Evolutionary conservation across 2,797 vertebrate genomes (phyloP).

Genomic region (Cryptoblepharus egeriae): DNA sequence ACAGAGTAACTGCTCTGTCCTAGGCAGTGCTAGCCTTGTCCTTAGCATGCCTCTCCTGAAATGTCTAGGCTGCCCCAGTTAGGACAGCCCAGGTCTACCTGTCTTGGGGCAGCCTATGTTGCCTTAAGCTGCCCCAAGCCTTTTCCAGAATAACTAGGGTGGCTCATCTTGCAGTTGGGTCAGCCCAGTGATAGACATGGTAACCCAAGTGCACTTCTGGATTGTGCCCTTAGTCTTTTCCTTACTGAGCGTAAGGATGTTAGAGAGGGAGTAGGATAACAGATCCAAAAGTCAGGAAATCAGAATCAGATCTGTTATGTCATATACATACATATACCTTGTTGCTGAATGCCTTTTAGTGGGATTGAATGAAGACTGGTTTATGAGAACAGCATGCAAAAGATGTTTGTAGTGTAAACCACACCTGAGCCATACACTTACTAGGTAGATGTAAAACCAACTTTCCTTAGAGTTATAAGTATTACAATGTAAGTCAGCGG

Average conservation of each 20-base stretch:
- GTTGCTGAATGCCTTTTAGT: neutral
- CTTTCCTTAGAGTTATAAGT: neutral
- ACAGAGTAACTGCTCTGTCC: too few relatives aligned
- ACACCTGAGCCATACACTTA: neutral
- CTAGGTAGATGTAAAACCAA: neutral
- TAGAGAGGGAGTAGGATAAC: neutral
- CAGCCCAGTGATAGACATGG: too few relatives aligned
- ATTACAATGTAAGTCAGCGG: neutral
- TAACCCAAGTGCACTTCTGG: too few relatives aligned
- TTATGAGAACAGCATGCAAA: neutral
- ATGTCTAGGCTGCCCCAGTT: too few relatives aligned
- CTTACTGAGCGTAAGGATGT: neutral
- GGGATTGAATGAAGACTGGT: neutral
- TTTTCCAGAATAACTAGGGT: too few relatives aligned
- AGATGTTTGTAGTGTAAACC: neutral
- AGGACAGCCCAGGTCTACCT: too few relatives aligned
- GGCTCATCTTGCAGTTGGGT: too few relatives aligned
- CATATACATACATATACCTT: neutral
- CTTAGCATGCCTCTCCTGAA: too few relatives aligned
- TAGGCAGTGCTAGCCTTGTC: too few relatives aligned
- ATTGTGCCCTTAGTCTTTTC: too few relatives aligned
- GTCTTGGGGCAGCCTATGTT: too few relatives aligned
- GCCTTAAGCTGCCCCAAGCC: too few relatives aligned
- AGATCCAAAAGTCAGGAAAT: neutral
- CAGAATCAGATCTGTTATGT: neutral